Conservation (phyloP, 2,113 vertebrate genomes). For the Tachysurus vachellii region DNA sequence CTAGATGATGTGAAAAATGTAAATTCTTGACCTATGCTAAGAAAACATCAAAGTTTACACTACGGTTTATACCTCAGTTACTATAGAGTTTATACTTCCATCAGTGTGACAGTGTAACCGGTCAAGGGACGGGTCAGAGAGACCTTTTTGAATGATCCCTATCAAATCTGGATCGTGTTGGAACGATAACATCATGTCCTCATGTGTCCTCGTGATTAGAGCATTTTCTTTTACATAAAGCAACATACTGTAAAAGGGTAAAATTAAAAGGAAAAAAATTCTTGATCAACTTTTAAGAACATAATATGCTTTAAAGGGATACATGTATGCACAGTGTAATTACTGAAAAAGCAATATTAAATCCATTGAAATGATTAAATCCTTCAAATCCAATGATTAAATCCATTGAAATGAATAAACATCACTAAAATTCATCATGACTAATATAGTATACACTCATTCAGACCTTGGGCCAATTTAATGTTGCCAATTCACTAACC, state of each 20-base stretch:
- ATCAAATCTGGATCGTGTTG: not conserved
- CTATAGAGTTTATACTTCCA: not conserved
- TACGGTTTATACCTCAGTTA: not conserved
- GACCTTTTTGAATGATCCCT: not conserved
- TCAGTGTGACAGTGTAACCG: not conserved
- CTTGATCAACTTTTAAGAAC: not conserved
- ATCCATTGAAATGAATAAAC: not conserved
- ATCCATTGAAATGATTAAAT: too few relatives aligned
- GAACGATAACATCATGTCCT: not conserved
- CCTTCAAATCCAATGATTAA: not conserved
- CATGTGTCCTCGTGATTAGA: not conserved
- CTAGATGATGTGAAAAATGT: not conserved
- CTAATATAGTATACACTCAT: not conserved
- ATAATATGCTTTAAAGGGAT: not conserved
- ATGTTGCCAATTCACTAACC: not conserved
- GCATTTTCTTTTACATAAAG: not conserved
- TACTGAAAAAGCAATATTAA: not conserved
- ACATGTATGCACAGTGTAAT: not conserved
- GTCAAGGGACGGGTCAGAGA: not conserved
- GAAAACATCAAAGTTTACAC: not conserved
- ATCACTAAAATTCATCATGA: not conserved
- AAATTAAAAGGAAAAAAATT: not conserved
- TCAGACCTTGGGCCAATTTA: not conserved
- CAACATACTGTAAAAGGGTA: not conserved
- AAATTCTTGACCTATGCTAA: not conserved